Evolutionary conservation across 2,797 vertebrate species (phyloP).

Genomic region (Premnoplex brunnescens): DNA sequence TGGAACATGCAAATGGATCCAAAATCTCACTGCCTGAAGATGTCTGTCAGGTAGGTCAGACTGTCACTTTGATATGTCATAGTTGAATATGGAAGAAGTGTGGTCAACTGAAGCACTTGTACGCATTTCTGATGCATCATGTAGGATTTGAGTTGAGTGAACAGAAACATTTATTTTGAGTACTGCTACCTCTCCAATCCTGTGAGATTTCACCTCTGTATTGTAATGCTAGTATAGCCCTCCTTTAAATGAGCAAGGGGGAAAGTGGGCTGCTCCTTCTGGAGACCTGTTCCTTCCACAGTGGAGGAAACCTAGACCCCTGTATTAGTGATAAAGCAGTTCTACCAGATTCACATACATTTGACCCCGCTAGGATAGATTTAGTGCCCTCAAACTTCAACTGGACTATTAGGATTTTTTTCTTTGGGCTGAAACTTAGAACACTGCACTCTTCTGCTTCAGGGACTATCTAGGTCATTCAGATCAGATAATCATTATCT

Average conservation of each 20-base stretch:
- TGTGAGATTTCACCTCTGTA: background rate
- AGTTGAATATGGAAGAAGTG: background rate
- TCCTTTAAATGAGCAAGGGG: background rate
- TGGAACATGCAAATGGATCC: conserved; percentile 82
- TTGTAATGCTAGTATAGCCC: background rate
- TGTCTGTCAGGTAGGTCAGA: conserved; percentile 82
- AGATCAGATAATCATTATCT: background rate
- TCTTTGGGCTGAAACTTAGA: background rate
- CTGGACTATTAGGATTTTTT: background rate
- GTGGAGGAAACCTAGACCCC: background rate
- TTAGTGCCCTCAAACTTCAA: background rate
- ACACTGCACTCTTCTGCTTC: background rate
- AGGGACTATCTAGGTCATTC: background rate
- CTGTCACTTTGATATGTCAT: background rate
- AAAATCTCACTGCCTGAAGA: conserved; percentile 85
- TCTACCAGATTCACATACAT: rapidly evolving
- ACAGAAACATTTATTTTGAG: background rate
- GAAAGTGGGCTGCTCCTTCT: background rate
- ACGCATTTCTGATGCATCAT: background rate
- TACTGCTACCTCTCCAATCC: background rate
- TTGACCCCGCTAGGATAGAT: background rate
- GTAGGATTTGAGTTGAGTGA: background rate
- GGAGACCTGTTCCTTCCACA: background rate
- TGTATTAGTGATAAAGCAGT: background rate
- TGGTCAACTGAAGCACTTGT: background rate